Evolutionary conservation across 1,140 invertebrate species (phyloP).

Genomic region (Trichonephila clavata): DNA sequence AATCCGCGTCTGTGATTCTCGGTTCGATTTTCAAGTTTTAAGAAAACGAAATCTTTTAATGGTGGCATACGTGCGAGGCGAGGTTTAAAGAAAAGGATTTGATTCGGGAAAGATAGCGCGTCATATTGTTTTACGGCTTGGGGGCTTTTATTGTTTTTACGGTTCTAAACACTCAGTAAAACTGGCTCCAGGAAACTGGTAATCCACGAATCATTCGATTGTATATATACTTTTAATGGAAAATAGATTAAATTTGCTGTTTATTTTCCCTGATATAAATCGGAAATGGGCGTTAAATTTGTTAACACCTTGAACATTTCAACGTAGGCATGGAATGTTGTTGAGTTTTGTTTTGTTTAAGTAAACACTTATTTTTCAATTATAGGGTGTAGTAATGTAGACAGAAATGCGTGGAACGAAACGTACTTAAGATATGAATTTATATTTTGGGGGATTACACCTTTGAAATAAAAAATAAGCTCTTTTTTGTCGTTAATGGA

Average conservation of each 20-base stretch:
- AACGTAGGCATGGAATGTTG: too few relatives aligned
- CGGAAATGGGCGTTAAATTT: too few relatives aligned
- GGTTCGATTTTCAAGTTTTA: background rate
- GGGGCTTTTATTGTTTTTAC: background rate
- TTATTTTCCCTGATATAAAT: too few relatives aligned
- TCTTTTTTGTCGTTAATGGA: too few relatives aligned
- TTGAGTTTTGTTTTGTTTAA: too few relatives aligned
- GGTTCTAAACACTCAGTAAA: background rate
- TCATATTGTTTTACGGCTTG: background rate
- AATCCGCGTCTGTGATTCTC: background rate
- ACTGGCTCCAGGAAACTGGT: background rate
- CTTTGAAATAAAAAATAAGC: too few relatives aligned
- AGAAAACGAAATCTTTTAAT: slow-evolving; percentile 35
- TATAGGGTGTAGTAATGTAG: too few relatives aligned
- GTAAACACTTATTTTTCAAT: too few relatives aligned
- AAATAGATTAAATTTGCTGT: background rate
- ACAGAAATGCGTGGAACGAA: too few relatives aligned
- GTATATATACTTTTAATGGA: background rate
- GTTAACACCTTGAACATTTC: too few relatives aligned
- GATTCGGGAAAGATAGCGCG: background rate
- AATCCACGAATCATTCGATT: background rate
- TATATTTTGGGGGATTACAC: too few relatives aligned
- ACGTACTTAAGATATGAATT: too few relatives aligned
- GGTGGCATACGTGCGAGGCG: background rate
- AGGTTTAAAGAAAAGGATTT: background rate